These are phyloP conservation scores for Torymus aiolomorphi DNA, from an alignment of 2,888 invertebrate species.

Conservation along the genomic window DNA sequence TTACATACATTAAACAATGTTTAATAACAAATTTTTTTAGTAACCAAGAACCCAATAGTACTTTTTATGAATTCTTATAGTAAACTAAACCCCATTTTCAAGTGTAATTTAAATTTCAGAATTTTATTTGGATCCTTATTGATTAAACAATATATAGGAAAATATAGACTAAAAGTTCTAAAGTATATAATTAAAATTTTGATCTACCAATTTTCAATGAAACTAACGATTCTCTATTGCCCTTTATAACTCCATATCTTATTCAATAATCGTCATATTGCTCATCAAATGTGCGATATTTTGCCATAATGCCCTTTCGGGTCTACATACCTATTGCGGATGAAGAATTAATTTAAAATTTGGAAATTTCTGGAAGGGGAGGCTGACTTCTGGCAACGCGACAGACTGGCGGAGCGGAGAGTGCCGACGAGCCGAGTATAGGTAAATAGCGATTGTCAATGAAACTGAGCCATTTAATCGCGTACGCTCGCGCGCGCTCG, in stretches of 20 bases:
- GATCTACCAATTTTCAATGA: too few relatives aligned
- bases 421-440: constrained; percentile 3
- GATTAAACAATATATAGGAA: too few relatives aligned
- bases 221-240: too few relatives aligned
- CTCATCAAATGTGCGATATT: not conserved
- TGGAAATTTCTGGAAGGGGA: constrained; percentile 16
- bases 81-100: too few relatives aligned
- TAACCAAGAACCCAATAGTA: too few relatives aligned
- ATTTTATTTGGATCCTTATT: too few relatives aligned
- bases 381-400: not conserved
- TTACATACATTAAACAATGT: too few relatives aligned
- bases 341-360: constrained; percentile 33
- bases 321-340: not conserved
- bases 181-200: too few relatives aligned
- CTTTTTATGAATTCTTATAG: too few relatives aligned
- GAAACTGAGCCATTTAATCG: constrained; percentile 62
- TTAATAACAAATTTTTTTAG: too few relatives aligned
- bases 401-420: not conserved
- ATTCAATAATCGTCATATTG: not conserved
- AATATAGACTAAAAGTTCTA: too few relatives aligned
- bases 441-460: constrained; percentile 51
- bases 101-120: too few relatives aligned
- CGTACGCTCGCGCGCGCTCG: constrained; percentile 58
- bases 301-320: not conserved
- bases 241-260: not conserved